These are phyloP conservation scores for Brachionus calyciflorus DNA, from an alignment of 1,140 invertebrate genomes.

Conservation along the genomic window DNA sequence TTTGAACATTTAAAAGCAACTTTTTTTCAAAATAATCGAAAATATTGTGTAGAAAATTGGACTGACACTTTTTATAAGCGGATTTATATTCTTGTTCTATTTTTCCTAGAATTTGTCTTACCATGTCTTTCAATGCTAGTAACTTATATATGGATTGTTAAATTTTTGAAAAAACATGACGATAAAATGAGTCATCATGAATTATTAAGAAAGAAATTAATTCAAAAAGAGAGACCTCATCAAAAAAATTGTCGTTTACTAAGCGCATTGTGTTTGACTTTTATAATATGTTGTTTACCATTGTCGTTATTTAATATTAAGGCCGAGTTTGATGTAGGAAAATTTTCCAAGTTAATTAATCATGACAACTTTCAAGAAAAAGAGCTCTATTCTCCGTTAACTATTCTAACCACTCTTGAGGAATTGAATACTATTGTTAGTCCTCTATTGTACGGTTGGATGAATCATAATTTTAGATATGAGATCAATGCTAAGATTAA, in stretches of 20 bases:
- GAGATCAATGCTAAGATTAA: slow-evolving; percentile 45
- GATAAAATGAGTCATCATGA: slow-evolving; percentile 33
- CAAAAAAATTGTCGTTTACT: slow-evolving; percentile 52
- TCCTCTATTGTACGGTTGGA: slow-evolving; percentile 50
- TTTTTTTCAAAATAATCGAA: slow-evolving; percentile 27
- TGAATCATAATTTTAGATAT: slow-evolving; percentile 50
- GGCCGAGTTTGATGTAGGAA: slow-evolving; percentile 60
- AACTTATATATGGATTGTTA: slow-evolving; percentile 48
- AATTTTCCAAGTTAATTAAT: slow-evolving; percentile 59
- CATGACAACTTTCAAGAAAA: slow-evolving; percentile 56
- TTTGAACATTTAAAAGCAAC: background rate
- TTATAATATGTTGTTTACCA: slow-evolving; percentile 58
- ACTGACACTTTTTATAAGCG: slow-evolving; percentile 44
- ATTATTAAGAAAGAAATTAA: slow-evolving; percentile 38
- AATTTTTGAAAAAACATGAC: slow-evolving; percentile 44
- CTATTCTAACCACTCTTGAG: slow-evolving; percentile 29
- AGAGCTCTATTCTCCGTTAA: slow-evolving; percentile 39
- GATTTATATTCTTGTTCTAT: slow-evolving; percentile 46
- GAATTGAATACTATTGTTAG: slow-evolving; percentile 48
- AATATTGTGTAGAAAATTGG: slow-evolving; percentile 48
- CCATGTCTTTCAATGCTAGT: slow-evolving; percentile 48
- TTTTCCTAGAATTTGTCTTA: slow-evolving; percentile 48
- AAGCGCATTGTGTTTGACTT: slow-evolving; percentile 54
- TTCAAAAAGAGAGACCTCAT: slow-evolving; percentile 46
- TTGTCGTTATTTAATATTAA: slow-evolving; percentile 59